These are phyloP conservation scores for Crocodylus rhombifer DNA, from an alignment of 2,797 vertebrate species.

Conservation along the genomic window DNA sequence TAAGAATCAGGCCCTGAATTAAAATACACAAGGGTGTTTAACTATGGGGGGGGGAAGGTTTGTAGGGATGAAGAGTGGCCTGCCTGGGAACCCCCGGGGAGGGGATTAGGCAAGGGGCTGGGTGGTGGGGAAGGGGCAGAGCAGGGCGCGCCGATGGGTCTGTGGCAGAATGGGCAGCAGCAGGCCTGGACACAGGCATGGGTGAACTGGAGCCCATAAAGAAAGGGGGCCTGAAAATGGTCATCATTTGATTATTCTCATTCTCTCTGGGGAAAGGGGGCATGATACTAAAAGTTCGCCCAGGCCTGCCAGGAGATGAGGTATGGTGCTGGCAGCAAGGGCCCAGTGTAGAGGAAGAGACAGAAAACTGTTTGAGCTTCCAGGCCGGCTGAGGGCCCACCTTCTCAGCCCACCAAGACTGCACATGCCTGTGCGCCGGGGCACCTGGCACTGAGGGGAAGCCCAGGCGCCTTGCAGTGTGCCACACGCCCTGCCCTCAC, in stretches of 20 bases:
- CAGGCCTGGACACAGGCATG: background rate
- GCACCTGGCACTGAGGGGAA: background rate
- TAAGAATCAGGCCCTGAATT: slow-evolving; percentile 17
- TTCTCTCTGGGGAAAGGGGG: background rate
- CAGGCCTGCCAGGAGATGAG: no score
- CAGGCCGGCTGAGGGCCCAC: no score
- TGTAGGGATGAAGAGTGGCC: slow-evolving; percentile 24
- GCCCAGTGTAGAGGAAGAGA: no score
- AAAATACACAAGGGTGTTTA: background rate
- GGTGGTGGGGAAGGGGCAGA: slow-evolving; percentile 32
- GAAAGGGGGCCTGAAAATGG: no score
- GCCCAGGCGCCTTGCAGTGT: accelerated
- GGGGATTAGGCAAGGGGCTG: slow-evolving; percentile 64
- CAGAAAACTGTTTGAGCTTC: no score
- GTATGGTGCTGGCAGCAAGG: no score
- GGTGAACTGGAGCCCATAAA: no score
- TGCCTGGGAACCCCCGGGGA: slow-evolving; percentile 54
- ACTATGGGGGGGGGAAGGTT: background rate
- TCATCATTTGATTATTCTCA: no score
- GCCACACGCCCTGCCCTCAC: background rate
- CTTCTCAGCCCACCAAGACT: no score
- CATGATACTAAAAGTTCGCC: no score
- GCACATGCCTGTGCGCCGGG: no score
- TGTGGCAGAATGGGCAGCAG: background rate
- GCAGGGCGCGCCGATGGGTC: background rate